A percentile compares a stretch with the other conserved stretches of the same genome.
These are phyloP conservation scores for Taenioides sp. DNA, from an alignment of 2,797 vertebrate genomes.

Conservation along the genomic window DNA sequence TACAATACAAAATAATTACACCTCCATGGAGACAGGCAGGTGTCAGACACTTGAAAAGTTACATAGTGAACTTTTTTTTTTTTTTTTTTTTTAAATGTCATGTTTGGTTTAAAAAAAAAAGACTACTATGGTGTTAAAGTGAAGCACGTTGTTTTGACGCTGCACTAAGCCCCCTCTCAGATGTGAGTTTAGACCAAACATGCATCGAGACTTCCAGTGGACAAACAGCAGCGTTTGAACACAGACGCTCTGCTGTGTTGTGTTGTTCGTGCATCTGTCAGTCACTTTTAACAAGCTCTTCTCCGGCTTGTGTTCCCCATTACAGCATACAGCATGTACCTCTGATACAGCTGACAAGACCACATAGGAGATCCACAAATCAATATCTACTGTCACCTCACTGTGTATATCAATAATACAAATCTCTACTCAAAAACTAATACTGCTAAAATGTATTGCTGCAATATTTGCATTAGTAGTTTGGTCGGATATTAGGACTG, in stretches of 20 bases:
- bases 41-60: too few relatives aligned
- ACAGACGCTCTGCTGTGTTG: constrained; percentile 1
- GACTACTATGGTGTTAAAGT: neutral
- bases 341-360: constrained; percentile 31
- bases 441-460: neutral
- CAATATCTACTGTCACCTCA: constrained; percentile 12
- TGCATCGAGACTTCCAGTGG: neutral
- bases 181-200: neutral
- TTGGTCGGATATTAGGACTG: too few relatives aligned
- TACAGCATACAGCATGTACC: constrained; percentile 9
- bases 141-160: neutral
- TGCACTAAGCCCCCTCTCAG: neutral
- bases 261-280: constrained; percentile 30
- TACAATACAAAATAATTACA: too few relatives aligned
- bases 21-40: too few relatives aligned
- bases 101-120: neutral
- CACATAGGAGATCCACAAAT: constrained; percentile 11
- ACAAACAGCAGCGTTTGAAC: constrained; percentile 1
- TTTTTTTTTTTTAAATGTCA: too few relatives aligned
- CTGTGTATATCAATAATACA: neutral
- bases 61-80: too few relatives aligned
- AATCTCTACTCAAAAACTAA: neutral
- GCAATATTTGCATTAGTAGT: neutral
- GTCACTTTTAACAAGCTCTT: constrained; percentile 44
- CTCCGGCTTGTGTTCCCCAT: constrained; percentile 12